Percentiles rank a stretch among this genome's conserved stretches.
Evolutionary conservation across 1,140 invertebrate genomes (phyloP).

Genomic region (Tetraneura akinire): DNA sequence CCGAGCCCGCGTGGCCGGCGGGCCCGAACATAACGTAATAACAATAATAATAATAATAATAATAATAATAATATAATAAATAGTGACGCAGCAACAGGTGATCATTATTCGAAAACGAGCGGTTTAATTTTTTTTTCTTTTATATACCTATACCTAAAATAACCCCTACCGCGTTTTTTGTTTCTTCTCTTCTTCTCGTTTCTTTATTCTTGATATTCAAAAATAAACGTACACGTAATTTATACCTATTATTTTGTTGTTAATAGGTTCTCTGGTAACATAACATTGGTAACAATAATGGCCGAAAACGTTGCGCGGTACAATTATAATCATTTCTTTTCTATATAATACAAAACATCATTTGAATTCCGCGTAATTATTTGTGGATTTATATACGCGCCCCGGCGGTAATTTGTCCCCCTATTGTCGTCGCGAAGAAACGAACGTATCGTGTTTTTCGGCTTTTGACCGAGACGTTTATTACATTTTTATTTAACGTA

Average conservation of each 20-base stretch:
- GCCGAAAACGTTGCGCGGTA: background rate
- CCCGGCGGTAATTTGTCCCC: constrained; percentile 17
- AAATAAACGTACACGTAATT: background rate
- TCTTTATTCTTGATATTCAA: background rate
- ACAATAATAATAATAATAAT: too few species aligned
- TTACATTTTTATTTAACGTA: background rate
- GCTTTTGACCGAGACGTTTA: background rate
- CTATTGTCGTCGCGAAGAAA: background rate
- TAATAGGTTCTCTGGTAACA: background rate
- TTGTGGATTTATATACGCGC: background rate
- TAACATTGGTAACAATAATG: background rate
- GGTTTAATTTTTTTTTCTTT: background rate
- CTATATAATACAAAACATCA: background rate
- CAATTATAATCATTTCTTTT: constrained; percentile 10
- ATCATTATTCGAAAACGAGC: background rate
- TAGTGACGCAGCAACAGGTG: background rate
- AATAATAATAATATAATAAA: background rate
- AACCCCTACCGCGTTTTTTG: background rate
- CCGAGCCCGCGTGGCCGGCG: too few species aligned
- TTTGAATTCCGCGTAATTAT: constrained; percentile 15
- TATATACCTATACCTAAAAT: too few species aligned
- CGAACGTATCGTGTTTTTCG: background rate
- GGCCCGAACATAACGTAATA: background rate
- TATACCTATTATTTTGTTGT: background rate
- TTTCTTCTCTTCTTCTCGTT: background rate